Conservation (phyloP, 2,797 vertebrate genomes). For the Simalia tracyae region DNA sequence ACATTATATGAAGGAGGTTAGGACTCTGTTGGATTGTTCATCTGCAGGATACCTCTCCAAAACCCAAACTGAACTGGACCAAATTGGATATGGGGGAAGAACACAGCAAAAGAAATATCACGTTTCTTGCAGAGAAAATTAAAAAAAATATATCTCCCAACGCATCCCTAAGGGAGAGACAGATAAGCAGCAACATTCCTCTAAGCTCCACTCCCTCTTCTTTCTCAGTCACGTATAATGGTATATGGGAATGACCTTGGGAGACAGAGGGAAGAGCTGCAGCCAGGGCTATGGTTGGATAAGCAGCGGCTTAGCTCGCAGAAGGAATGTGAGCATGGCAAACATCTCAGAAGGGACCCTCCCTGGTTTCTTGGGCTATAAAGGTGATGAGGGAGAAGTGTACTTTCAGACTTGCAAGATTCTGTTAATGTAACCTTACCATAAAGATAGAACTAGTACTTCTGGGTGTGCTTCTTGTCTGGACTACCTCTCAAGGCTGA, state of each 20-base stretch:
- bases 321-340: neutral
- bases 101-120: neutral
- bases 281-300: neutral
- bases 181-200: neutral
- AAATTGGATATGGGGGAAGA: neutral
- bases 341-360: neutral
- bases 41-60: neutral
- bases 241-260: neutral
- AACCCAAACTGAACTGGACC: neutral
- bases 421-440: neutral
- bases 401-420: neutral
- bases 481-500: too few species aligned
- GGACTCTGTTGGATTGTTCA: neutral
- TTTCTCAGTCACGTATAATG: too few species aligned
- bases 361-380: neutral
- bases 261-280: neutral
- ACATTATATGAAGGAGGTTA: neutral
- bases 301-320: neutral
- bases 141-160: neutral
- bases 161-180: neutral
- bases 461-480: too few species aligned
- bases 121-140: neutral
- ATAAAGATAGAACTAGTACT: too few species aligned
- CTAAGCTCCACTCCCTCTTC: neutral
- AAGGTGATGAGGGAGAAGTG: neutral